phyloP scores from a whole-genome alignment of 1,140 invertebrate genomes.

The Belonocnema kinseyi region DNA sequence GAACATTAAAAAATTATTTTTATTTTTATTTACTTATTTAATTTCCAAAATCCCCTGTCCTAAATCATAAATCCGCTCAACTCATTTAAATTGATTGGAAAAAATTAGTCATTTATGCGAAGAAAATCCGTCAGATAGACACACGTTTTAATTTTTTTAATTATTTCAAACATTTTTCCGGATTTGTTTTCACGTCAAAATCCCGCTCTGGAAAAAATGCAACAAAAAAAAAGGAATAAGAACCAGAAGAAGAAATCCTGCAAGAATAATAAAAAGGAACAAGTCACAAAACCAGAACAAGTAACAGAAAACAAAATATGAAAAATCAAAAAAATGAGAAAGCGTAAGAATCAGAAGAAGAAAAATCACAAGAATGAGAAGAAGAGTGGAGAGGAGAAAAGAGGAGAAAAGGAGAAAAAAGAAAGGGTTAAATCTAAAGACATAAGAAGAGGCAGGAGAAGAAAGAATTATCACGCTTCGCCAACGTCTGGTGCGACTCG shows the following conservation, averaged over 20 bases:
- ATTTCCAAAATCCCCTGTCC: no score
- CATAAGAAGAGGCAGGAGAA: conserved; percentile 11
- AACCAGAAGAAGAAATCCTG: background rate
- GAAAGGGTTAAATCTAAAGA: conserved; percentile 40
- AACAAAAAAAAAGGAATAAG: background rate
- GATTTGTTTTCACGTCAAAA: no score
- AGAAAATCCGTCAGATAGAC: no score
- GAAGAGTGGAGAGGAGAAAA: conserved; percentile 13
- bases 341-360: conserved; percentile 3
- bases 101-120: no score
- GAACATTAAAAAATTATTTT: no score
- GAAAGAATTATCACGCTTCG: conserved; percentile 8
- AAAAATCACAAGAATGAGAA: conserved; percentile 41
- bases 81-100: no score
- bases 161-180: no score
- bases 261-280: background rate
- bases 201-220: background rate
- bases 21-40: no score
- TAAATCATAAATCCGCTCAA: no score
- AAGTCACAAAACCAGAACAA: conserved; percentile 11
- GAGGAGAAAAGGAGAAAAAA: conserved; percentile 39
- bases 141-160: no score
- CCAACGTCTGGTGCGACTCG: conserved; percentile 31
- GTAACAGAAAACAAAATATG: conserved; percentile 1
- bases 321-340: conserved; percentile 40